Base-by-base conservation (phyloP, 1,140 invertebrate genomes). In the Schlechtendalia chinensis region DNA sequence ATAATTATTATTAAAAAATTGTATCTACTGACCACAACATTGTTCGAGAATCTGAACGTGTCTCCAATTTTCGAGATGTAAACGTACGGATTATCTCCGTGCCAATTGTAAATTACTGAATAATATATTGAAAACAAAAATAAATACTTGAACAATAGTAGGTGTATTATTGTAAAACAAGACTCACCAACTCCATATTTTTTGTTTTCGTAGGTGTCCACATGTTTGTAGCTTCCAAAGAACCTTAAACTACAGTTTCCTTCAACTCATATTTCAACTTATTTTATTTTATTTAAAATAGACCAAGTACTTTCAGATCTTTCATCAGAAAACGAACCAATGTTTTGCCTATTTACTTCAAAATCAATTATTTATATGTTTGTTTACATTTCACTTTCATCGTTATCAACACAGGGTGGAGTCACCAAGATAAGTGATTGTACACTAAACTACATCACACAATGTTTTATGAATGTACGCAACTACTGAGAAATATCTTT, bases 1-100 rank as follows among this genome's bases (percentile, higher is more conserved):
- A 32, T 56, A 72, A 45, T 71, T 16, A 5, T 50, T 5, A n/a
- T 27, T 39, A 8, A 39, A 39, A 24, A 10, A 39, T 65, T 19
- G 29, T 74, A 19, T 17, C 27, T 39, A 82, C 74, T 87, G 87
- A 91, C 93, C 91, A 86, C 88, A 89, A 87, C 92, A 95, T 88
- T 96, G 94, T 87, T 96, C 94, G 82, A 94, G 87, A 83, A 97
- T 95, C 84, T 96, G 93, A 6, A 96, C 91, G 93, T 94, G 84
- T 97, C 95, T 82, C 95, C 95, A 83, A 96, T 94, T 86, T n/a
- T 95, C 93, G 81, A 97, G 86, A 16, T 92, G 90, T 74, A 97
- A 86, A 29, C 94, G 83, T 91, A 92, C 72, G 90, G 89, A 27
- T 91, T 90, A 86, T 95, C 92, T 81, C 93, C 93, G 85, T 91